A percentile compares a stretch with the other conserved stretches of the same genome.
Conservation (phyloP, 1,140 invertebrate species). For the Cylas formicarius region DNA sequence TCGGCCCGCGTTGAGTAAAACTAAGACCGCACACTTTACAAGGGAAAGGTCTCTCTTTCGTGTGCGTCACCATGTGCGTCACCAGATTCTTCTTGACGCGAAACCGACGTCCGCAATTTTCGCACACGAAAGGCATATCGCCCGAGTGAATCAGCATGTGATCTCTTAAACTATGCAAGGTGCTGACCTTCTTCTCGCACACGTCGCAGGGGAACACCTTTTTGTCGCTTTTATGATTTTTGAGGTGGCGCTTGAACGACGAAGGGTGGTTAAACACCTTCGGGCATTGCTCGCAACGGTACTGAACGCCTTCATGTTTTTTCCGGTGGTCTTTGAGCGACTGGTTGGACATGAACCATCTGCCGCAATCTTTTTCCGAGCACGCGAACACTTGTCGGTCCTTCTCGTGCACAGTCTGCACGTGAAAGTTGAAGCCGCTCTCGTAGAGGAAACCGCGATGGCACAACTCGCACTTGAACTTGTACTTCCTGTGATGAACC, state of each 20-base stretch:
- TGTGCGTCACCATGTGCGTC: slow-evolving; percentile 69
- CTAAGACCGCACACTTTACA: slow-evolving; percentile 18
- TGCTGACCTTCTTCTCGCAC: slow-evolving; percentile 17
- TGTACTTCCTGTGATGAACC: slow-evolving; percentile 39
- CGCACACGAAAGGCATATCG: slow-evolving; percentile 27
- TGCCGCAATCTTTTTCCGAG: slow-evolving; percentile 44
- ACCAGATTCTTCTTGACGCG: slow-evolving; percentile 63
- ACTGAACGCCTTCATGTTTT: slow-evolving; percentile 11
- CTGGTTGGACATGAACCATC: slow-evolving; percentile 57
- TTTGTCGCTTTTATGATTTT: background rate
- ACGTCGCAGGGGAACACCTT: slow-evolving; percentile 18
- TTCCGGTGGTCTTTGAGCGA: slow-evolving; percentile 9
- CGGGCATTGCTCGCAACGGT: slow-evolving; percentile 14
- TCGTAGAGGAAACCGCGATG: slow-evolving; percentile 36
- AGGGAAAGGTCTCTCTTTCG: slow-evolving; percentile 64
- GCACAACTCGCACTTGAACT: slow-evolving; percentile 53
- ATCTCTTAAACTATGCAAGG: slow-evolving; percentile 38
- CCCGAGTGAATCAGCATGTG: slow-evolving; percentile 38
- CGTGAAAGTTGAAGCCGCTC: slow-evolving; percentile 33
- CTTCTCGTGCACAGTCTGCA: slow-evolving; percentile 59
- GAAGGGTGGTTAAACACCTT: slow-evolving; percentile 11
- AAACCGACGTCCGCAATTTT: slow-evolving; percentile 38
- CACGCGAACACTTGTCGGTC: slow-evolving; percentile 52
- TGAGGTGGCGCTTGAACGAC: slow-evolving; percentile 5
- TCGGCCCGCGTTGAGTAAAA: background rate